A percentile compares a stretch with the other conserved stretches of the same genome.
Conservation (phyloP, 2,797 vertebrate genomes). For the Lateolabrax maculatus region DNA sequence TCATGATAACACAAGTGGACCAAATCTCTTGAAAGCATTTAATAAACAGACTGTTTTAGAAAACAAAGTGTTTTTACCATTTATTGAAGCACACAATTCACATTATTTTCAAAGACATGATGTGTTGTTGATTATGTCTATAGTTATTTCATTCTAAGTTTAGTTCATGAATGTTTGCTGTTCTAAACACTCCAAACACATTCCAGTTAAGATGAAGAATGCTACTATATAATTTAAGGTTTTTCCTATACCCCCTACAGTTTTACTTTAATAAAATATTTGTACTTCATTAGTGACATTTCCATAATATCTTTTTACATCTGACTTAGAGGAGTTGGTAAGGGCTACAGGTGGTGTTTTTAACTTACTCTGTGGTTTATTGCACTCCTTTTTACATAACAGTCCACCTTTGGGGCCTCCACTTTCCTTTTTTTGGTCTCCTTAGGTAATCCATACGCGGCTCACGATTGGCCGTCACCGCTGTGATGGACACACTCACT, state of each 20-base stretch:
- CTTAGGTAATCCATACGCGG: constrained; percentile 60
- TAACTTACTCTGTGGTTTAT: neutral
- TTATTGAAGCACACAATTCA: neutral
- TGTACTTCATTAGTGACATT: neutral
- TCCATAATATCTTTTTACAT: neutral
- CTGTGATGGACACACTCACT: neutral
- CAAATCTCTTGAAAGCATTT: constrained; percentile 89
- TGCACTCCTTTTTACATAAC: neutral
- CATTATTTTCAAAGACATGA: neutral
- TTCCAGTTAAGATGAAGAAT: neutral
- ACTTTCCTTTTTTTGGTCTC: neutral
- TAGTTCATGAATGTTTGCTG: neutral
- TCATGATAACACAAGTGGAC: constrained; percentile 86
- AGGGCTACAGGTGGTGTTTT: fast-evolving
- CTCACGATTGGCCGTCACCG: constrained; percentile 48
- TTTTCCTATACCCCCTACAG: too few relatives aligned
- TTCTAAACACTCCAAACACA: neutral
- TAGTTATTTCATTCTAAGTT: neutral
- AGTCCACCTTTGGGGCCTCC: neutral
- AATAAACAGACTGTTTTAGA: constrained; percentile 88
- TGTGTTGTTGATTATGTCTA: neutral
- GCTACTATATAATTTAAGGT: too few relatives aligned
- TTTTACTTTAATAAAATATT: neutral
- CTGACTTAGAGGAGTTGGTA: neutral
- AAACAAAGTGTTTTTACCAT: constrained; percentile 36